These are phyloP conservation scores for Pyrochroa serraticornis DNA, from an alignment of 2,888 invertebrate species.

Conservation along the genomic window DNA sequence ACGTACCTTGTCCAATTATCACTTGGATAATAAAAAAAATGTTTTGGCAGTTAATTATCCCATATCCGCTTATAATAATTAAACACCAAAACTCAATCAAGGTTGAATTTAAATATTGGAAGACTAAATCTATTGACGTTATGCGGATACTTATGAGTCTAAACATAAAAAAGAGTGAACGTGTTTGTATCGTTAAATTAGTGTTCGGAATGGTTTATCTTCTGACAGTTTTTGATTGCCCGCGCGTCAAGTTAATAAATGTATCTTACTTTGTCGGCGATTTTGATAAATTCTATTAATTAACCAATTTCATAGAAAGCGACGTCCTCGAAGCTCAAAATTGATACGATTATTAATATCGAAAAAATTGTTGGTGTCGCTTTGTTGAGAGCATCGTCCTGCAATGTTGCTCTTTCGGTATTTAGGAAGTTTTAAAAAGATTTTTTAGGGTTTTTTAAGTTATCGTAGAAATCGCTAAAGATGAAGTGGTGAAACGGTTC, in stretches of 20 bases:
- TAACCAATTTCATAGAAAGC: slow-evolving; percentile 9
- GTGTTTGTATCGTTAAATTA: slow-evolving; percentile 6
- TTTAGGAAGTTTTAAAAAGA: background rate
- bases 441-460: too few relatives aligned
- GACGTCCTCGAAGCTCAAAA: background rate
- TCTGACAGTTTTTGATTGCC: slow-evolving; percentile 27
- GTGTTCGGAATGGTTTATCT: slow-evolving; percentile 22
- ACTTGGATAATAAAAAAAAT: too few relatives aligned
- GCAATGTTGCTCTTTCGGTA: background rate
- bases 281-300: slow-evolving; percentile 29
- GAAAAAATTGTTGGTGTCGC: background rate
- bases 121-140: too few relatives aligned
- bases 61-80: too few relatives aligned
- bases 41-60: too few relatives aligned
- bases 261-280: slow-evolving; percentile 26
- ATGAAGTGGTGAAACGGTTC: slow-evolving; percentile 8
- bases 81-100: too few relatives aligned
- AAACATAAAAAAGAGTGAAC: background rate
- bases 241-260: slow-evolving; percentile 23
- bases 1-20: too few relatives aligned
- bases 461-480: background rate
- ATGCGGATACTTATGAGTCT: too few relatives aligned
- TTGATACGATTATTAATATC: slow-evolving; percentile 1
- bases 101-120: too few relatives aligned
- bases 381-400: background rate